Percentiles rank a stretch among this genome's conserved stretches.
These are phyloP conservation scores for Tragulus kanchil DNA, from an alignment of 2,113 vertebrate genomes.

Conservation along the genomic window DNA sequence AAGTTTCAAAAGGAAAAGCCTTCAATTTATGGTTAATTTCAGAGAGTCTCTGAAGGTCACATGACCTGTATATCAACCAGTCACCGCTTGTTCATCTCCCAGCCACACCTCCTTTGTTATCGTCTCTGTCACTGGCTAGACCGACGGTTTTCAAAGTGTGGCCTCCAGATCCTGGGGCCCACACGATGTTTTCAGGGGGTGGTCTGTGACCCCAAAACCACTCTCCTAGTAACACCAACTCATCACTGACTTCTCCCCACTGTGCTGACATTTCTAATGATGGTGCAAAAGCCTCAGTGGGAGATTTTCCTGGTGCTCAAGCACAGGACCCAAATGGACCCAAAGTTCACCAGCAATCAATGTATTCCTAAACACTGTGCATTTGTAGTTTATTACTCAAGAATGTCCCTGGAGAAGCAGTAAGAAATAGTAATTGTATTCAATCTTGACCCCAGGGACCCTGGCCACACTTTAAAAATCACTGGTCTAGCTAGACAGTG, in stretches of 20 bases:
- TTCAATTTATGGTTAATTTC: constrained; percentile 8
- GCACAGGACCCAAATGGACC: not conserved
- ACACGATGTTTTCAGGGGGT: not conserved
- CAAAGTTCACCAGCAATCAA: fast-evolving
- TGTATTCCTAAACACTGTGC: not conserved
- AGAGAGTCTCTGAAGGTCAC: not conserved
- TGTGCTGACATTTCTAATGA: not conserved
- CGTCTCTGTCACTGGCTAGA: not conserved
- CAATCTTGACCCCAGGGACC: not conserved
- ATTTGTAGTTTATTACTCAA: not conserved
- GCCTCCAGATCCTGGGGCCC: not conserved
- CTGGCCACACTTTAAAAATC: not conserved
- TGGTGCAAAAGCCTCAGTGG: not conserved
- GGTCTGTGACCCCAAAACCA: not conserved
- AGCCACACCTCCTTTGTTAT: not conserved
- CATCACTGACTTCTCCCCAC: not conserved
- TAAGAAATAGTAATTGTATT: not conserved
- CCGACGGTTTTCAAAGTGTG: not conserved
- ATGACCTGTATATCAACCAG: not conserved
- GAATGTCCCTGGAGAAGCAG: not conserved
- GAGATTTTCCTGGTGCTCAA: not conserved
- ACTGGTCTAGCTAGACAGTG: not conserved
- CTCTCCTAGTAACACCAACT: not conserved
- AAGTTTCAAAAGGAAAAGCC: not conserved
- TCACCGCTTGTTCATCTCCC: not conserved